Conservation (phyloP, 1,140 invertebrate genomes). For the Drosophila triauraria region DNA sequence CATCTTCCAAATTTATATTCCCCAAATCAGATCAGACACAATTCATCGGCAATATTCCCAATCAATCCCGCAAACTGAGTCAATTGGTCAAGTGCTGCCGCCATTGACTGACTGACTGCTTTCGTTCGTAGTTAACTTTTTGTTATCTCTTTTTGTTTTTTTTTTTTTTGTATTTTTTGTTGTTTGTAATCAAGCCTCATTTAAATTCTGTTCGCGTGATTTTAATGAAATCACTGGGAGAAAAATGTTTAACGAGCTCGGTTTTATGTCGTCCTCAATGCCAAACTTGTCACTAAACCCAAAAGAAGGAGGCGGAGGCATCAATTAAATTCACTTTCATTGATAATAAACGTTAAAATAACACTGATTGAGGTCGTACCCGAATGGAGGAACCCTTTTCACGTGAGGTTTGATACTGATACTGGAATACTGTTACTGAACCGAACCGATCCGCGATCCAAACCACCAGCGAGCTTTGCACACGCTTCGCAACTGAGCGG, state of each 20-base stretch:
- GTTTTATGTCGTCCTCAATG: constrained; percentile 39
- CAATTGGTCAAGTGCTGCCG: constrained; percentile 78
- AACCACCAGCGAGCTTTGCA: constrained; percentile 41
- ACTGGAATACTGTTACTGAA: neutral
- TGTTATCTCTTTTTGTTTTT: constrained; percentile 27
- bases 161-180: constrained; percentile 8
- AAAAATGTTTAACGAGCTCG: constrained; percentile 43
- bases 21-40: constrained; percentile 34
- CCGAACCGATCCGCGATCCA: constrained; percentile 16
- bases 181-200: constrained; percentile 75
- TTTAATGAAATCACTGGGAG: constrained; percentile 73
- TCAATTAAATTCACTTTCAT: constrained; percentile 48
- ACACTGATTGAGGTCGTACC: constrained; percentile 20
- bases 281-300: constrained; percentile 22
- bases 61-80: constrained; percentile 66
- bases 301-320: neutral
- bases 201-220: constrained; percentile 79
- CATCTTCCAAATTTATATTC: constrained; percentile 18
- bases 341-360: constrained; percentile 17
- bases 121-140: constrained; percentile 44
- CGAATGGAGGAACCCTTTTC: constrained; percentile 3
- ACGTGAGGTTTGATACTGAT: neutral
- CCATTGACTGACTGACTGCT: constrained; percentile 43
- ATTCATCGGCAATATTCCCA: constrained; percentile 53
- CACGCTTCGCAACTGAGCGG: constrained; percentile 65